Base-by-base conservation (phyloP, 2,797 vertebrate species). In the Etheostoma perlongum region DNA sequence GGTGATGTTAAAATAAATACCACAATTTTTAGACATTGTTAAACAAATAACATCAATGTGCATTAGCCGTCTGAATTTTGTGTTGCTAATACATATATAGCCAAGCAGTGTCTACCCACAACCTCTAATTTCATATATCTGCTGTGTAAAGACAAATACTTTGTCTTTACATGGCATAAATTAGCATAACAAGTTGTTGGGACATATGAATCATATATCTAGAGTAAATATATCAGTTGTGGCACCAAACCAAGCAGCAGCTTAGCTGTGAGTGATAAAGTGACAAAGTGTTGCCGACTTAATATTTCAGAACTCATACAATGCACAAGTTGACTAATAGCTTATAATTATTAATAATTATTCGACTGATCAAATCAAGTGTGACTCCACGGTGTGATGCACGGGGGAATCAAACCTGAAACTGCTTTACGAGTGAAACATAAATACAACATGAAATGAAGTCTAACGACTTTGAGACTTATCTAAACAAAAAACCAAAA, bases 41-140 rank as follows among this genome's bases (percentile, higher is more conserved):
- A 25, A 69, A 61, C 44, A 66, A 70, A 72, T 53, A 30, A 54
- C 23, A 75, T 2, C 69, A 49, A 21, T 67, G 46, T 0, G 2
- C 21, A 18, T 36, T 5, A 12, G 48, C 9, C 10, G 2, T 36
- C 5, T 42, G 21, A 19, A 25, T 67, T 46, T 33, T 66, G 19
- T 18, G 5, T 21, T 69, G 47, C 6, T 44, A 4, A 23, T 33
- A 15, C 53, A 23, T 23, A 23, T 23, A 23, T 23, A 21, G 0
- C n/a, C 14, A 30, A 46, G 46, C 58, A 52, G 23, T 36, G 18
- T 27, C 14, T 0, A 51, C 25, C 18, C 8, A 49, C 21, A 73
- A 49, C 0, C 61, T 52, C 27, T 63, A 25, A 53, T 46, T 14
- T 58, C 58, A 53, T n/a, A 14, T 3, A 2, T 70, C 27, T 16